Percentiles rank a stretch among this genome's conserved stretches.
Evolutionary conservation across 2,113 vertebrate genomes (phyloP).

Genomic region (Athene cunicularia): DNA sequence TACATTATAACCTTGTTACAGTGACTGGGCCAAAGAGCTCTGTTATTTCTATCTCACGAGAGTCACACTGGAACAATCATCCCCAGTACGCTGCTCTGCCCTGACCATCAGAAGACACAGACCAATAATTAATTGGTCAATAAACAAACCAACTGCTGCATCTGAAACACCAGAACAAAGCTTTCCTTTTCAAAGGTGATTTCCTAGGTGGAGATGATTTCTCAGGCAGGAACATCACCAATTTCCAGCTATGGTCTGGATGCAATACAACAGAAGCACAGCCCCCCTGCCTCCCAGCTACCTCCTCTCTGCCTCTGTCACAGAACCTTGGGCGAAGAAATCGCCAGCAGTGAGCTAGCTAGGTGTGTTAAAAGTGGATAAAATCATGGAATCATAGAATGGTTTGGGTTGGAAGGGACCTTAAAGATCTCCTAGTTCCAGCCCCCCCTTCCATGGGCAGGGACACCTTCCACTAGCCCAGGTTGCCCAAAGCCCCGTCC

Average conservation of each 20-base stretch:
- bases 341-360: background rate
- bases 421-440: no score
- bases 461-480: no score
- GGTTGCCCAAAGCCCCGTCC: no score
- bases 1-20: conserved; percentile 73
- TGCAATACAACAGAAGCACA: background rate
- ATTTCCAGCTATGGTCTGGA: background rate
- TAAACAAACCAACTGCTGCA: background rate
- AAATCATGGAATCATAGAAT: background rate
- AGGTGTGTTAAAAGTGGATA: background rate
- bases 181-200: background rate
- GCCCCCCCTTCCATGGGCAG: no score
- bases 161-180: conserved; percentile 11
- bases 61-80: conserved; percentile 49
- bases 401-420: no score
- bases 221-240: background rate
- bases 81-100: background rate
- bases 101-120: conserved; percentile 11
- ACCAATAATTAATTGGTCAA: conserved; percentile 42
- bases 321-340: background rate
- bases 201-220: background rate
- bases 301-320: background rate
- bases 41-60: conserved; percentile 36
- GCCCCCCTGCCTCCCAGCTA: background rate
- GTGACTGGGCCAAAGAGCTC: conserved; percentile 16